Evolutionary conservation across 2,888 invertebrate genomes (phyloP).

Genomic region (Torymus tubicola): DNA sequence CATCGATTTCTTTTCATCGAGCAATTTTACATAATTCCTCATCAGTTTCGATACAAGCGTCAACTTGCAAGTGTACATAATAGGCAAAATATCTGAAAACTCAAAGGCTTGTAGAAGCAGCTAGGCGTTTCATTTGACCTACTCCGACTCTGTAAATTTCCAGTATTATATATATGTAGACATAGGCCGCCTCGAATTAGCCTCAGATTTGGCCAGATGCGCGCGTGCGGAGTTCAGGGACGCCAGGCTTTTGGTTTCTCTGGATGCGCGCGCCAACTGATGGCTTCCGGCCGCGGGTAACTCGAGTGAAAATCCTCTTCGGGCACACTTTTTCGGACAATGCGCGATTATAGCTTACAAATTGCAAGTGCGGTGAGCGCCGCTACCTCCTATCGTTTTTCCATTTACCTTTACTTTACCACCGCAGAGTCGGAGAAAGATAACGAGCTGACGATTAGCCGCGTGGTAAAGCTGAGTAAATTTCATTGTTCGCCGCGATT

Average conservation of each 20-base stretch:
- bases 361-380: slow-evolving; percentile 48
- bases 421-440: too few relatives aligned
- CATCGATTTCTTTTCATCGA: too few relatives aligned
- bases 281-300: slow-evolving; percentile 61
- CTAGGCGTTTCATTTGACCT: slow-evolving; percentile 33
- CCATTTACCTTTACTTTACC: background rate
- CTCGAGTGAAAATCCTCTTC: slow-evolving; percentile 63
- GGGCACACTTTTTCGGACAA: slow-evolving; percentile 40
- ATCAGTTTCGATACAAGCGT: too few relatives aligned
- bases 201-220: too few relatives aligned
- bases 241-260: background rate
- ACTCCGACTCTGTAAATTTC: background rate
- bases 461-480: slow-evolving; percentile 1
- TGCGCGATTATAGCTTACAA: slow-evolving; percentile 8
- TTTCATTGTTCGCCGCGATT: slow-evolving; percentile 16
- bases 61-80: background rate
- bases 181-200: too few relatives aligned
- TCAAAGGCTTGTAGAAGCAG: background rate
- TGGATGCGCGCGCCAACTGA: too few relatives aligned
- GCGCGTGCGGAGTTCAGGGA: slow-evolving; percentile 28
- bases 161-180: too few relatives aligned
- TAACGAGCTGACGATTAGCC: background rate
- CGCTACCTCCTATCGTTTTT: background rate
- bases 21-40: too few relatives aligned
- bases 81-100: background rate